Evolutionary conservation across 2,797 vertebrate genomes (phyloP).

Genomic region (Momotus momota): DNA sequence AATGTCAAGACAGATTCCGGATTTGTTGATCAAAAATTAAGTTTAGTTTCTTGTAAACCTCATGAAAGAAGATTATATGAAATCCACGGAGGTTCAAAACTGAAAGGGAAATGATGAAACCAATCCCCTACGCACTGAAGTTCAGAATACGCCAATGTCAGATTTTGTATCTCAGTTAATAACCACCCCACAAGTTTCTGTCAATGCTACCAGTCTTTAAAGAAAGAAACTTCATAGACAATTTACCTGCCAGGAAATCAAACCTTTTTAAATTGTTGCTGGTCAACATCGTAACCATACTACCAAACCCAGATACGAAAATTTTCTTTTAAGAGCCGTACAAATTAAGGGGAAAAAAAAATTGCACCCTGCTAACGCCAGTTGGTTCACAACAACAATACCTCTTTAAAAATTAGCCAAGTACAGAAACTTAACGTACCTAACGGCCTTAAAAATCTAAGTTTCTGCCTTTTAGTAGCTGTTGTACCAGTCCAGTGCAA

Average conservation of each 20-base stretch:
- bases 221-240: background rate
- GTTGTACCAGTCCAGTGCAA: background rate
- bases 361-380: background rate
- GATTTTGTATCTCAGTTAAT: background rate
- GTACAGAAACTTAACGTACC: background rate
- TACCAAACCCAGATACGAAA: background rate
- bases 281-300: background rate
- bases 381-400: background rate
- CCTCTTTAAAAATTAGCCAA: background rate
- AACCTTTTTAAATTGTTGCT: background rate
- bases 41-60: conserved; percentile 78
- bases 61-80: conserved; percentile 81
- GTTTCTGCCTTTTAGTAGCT: background rate
- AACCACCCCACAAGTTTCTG: background rate
- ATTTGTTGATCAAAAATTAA: conserved; percentile 75
- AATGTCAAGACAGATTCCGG: conserved; percentile 55
- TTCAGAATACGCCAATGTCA: background rate
- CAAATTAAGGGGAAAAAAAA: background rate
- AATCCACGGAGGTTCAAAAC: conserved; percentile 80
- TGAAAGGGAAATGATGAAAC: background rate
- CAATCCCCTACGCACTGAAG: background rate
- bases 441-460: background rate
- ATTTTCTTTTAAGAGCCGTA: background rate
- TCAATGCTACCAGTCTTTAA: background rate
- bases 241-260: background rate